Evolutionary conservation across 53 echinoderm and acorn worm species (phyloP).

Genomic region (Pentamera pediparva): DNA sequence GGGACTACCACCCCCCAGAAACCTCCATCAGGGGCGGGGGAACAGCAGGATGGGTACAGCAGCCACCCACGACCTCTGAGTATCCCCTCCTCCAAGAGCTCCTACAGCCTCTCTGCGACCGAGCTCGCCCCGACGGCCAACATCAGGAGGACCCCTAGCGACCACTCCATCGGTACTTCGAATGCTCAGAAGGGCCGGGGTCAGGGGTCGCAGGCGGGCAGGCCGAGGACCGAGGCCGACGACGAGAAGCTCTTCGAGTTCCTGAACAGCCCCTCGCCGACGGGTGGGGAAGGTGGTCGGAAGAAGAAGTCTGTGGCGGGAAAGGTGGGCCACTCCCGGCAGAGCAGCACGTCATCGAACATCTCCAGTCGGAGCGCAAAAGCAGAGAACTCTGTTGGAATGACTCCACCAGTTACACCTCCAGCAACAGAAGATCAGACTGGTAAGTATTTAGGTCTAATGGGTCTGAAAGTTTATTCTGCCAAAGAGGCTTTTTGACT

Average conservation of each 20-base stretch:
- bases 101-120: slow-evolving; percentile 75
- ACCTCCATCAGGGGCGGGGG: neutral
- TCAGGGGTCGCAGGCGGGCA: slow-evolving; percentile 37
- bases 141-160: slow-evolving; percentile 82
- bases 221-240: slow-evolving; percentile 60
- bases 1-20: neutral
- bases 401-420: neutral
- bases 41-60: no score
- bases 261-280: slow-evolving; percentile 66
- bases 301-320: slow-evolving; percentile 46
- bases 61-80: neutral
- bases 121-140: slow-evolving; percentile 87
- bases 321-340: slow-evolving; percentile 78
- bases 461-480: no score
- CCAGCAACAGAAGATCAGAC: neutral
- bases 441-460: no score
- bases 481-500: no score
- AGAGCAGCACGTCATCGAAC: slow-evolving; percentile 91
- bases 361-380: slow-evolving; percentile 74
- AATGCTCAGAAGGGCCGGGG: slow-evolving; percentile 48
- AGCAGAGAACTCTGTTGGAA: slow-evolving; percentile 53
- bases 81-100: slow-evolving; percentile 46
- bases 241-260: slow-evolving; percentile 98
- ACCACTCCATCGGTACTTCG: slow-evolving; percentile 39
- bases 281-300: slow-evolving; percentile 34